phyloP scores from a whole-genome alignment of 1,140 invertebrate genomes.

The Teleogryllus occipitalis region DNA sequence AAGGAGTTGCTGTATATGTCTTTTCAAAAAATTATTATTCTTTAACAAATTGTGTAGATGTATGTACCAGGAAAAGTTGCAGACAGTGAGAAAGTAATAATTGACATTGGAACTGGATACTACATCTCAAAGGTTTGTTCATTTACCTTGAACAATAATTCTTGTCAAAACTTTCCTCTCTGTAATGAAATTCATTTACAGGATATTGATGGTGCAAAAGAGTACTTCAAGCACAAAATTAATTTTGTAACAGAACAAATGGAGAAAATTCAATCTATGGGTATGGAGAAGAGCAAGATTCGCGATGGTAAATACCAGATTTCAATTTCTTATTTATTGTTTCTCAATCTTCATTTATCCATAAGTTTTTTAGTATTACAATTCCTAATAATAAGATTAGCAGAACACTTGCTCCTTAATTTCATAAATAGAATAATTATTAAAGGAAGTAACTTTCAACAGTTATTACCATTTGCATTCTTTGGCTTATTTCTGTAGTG shows the following conservation, averaged over 20 bases:
- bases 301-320: constrained; percentile 55
- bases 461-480: no score
- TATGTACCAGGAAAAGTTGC: constrained; percentile 82
- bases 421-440: no score
- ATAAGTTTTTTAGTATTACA: background rate
- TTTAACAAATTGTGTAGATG: constrained; percentile 47
- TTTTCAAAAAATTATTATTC: background rate
- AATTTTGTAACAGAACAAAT: constrained; percentile 88
- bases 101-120: constrained; percentile 93
- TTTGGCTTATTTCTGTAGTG: no score
- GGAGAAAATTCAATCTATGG: constrained; percentile 80
- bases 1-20: background rate
- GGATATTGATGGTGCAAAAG: constrained; percentile 69
- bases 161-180: constrained; percentile 9
- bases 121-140: constrained; percentile 74
- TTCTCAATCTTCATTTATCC: background rate
- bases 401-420: no score
- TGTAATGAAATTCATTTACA: constrained; percentile 36
- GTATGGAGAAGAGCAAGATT: constrained; percentile 77
- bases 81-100: constrained; percentile 73
- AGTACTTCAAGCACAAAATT: constrained; percentile 87
- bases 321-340: background rate
- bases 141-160: constrained; percentile 11
- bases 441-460: no score
- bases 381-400: no score